Conservation (phyloP, 2,888 invertebrate species). For the Ophonus ardosiacus region DNA sequence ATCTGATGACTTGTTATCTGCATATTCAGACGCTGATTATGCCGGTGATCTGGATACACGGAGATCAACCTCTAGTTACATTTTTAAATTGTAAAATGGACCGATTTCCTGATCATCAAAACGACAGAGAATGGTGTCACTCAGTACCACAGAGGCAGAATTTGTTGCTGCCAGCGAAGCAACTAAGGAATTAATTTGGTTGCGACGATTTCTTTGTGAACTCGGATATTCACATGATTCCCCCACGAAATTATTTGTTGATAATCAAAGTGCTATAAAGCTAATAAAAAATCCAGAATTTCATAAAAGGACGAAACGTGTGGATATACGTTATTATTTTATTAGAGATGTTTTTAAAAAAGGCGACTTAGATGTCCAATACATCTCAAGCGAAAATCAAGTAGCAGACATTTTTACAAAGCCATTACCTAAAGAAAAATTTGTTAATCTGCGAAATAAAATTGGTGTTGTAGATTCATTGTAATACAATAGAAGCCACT, state of each 20-base stretch:
- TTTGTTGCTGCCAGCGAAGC: conserved; percentile 68
- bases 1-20: not conserved
- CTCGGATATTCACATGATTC: not conserved
- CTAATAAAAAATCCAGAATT: conserved; percentile 7
- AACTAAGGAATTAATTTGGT: conserved; percentile 66
- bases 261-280: conserved; percentile 44
- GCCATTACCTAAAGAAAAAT: not conserved
- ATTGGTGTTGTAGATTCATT: no score
- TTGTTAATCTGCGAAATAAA: no score
- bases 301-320: not conserved
- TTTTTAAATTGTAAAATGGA: conserved; percentile 66
- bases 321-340: not conserved
- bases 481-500: no score
- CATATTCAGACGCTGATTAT: not conserved
- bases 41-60: not conserved
- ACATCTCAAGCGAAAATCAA: not conserved
- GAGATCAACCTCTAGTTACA: conserved; percentile 64
- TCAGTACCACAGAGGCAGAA: conserved; percentile 69
- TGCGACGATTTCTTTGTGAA: conserved; percentile 23
- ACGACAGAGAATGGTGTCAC: conserved; percentile 67
- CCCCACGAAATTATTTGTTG: not conserved
- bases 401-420: not conserved
- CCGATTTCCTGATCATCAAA: conserved; percentile 68
- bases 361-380: not conserved
- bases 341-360: not conserved